Percentiles rank a stretch among this genome's conserved stretches.
Evolutionary conservation across 2,113 vertebrate species (phyloP).

Genomic region (Hippolais icterina): DNA sequence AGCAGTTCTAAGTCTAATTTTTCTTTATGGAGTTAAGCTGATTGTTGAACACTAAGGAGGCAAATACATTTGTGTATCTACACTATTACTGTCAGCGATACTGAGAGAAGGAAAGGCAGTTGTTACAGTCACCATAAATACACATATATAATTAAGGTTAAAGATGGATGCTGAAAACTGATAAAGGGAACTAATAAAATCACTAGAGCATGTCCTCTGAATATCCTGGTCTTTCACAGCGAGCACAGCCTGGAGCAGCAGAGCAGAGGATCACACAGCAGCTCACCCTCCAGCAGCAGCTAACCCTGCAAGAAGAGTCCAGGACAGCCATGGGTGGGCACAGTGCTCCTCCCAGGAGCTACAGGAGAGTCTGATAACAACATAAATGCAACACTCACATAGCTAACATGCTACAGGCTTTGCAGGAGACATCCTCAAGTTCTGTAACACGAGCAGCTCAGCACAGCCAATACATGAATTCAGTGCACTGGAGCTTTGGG

Average conservation of each 20-base stretch:
- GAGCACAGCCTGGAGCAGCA: neutral
- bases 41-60: neutral
- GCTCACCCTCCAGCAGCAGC: neutral
- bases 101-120: neutral
- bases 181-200: neutral
- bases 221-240: neutral
- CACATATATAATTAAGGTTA: neutral
- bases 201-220: neutral
- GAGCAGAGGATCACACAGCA: neutral
- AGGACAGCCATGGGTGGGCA: neutral
- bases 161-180: neutral
- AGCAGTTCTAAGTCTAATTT: neutral
- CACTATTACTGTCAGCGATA: neutral
- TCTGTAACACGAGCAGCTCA: neutral
- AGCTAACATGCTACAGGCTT: neutral
- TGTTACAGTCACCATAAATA: neutral
- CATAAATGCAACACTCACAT: neutral
- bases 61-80: neutral
- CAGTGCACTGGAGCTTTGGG: neutral
- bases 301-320: neutral
- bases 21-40: neutral
- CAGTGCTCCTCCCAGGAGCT: neutral
- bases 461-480: fast-evolving
- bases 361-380: neutral
- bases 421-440: neutral